phyloP scores from a whole-genome alignment of 2,113 vertebrate species.

The Osmerus mordax region DNA sequence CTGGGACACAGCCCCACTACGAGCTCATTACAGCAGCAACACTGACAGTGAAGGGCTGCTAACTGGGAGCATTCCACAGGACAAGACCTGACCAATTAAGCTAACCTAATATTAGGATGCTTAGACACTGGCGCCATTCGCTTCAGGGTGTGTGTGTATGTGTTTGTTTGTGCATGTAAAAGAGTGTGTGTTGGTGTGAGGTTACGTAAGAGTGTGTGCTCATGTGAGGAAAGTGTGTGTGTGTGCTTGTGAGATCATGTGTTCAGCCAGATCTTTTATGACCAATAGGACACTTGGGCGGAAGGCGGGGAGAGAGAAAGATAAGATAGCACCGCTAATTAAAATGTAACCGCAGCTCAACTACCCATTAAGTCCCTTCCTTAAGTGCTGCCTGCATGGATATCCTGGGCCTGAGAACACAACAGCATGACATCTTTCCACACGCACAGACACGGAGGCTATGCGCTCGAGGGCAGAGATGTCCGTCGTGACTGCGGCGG shows the following conservation, averaged over 20 bases:
- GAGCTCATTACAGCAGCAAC: conserved; percentile 52
- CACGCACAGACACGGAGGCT: conserved; percentile 28
- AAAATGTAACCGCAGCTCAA: conserved; percentile 41
- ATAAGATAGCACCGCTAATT: conserved; percentile 41
- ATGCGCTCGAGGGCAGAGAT: conserved; percentile 54
- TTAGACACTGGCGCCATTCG: conserved; percentile 28
- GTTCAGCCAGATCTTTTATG: conserved; percentile 34
- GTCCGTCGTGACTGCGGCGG: conserved; percentile 50
- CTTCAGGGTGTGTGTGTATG: conserved; percentile 11
- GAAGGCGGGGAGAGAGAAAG: conserved; percentile 38
- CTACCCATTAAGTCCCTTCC: conserved; percentile 38
- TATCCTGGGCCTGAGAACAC: background rate
- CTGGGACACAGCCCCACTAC: conserved; percentile 45
- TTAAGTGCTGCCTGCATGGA: conserved; percentile 12
- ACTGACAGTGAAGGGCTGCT: conserved; percentile 52
- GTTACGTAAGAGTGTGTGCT: background rate
- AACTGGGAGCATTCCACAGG: conserved; percentile 39
- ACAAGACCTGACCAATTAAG: conserved; percentile 56
- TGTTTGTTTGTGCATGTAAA: background rate
- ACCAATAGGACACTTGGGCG: conserved; percentile 48
- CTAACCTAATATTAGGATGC: conserved; percentile 51
- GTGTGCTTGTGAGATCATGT: conserved; percentile 10
- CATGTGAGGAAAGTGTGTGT: background rate
- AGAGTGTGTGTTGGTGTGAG: background rate
- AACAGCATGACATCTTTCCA: no score